A percentile compares a stretch with the other conserved stretches of the same genome.
phyloP scores from a whole-genome alignment of 2,797 vertebrate genomes.

The Phrynocephalus forsythii region DNA sequence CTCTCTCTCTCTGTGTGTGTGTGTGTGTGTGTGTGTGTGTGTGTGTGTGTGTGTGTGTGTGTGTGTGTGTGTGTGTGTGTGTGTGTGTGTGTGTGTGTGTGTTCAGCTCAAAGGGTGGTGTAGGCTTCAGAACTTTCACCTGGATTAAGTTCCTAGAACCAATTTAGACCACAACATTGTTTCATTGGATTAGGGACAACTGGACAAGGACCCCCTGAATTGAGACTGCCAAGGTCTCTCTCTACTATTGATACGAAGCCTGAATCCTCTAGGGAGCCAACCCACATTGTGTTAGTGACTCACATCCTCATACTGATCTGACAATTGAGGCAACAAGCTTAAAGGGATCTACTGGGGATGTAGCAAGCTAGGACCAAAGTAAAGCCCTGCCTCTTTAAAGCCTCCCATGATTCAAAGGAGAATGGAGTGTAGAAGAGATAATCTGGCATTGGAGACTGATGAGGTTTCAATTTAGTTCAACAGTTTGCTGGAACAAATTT shows the following conservation, averaged over 20 bases:
- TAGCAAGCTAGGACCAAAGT: background rate
- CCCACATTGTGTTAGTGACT: background rate
- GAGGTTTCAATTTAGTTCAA: background rate
- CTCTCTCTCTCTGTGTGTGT: too few relatives aligned
- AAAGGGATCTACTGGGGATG: background rate
- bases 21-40: too few relatives aligned
- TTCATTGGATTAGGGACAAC: background rate
- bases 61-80: too few relatives aligned
- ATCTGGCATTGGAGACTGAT: background rate
- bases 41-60: background rate
- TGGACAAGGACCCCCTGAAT: background rate
- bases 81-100: background rate
- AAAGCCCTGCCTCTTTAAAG: background rate
- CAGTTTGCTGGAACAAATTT: background rate
- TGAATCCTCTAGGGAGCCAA: background rate
- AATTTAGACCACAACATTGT: too few relatives aligned
- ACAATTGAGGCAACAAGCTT: background rate
- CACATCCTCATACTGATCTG: background rate
- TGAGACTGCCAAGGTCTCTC: background rate
- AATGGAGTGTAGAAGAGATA: background rate
- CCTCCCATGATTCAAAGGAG: background rate
- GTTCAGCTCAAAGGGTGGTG: background rate
- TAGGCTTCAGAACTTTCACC: background rate
- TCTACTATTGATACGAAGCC: background rate
- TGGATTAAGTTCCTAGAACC: background rate